phyloP scores from a whole-genome alignment of 1,140 invertebrate species.

The Euborellia annulipes region DNA sequence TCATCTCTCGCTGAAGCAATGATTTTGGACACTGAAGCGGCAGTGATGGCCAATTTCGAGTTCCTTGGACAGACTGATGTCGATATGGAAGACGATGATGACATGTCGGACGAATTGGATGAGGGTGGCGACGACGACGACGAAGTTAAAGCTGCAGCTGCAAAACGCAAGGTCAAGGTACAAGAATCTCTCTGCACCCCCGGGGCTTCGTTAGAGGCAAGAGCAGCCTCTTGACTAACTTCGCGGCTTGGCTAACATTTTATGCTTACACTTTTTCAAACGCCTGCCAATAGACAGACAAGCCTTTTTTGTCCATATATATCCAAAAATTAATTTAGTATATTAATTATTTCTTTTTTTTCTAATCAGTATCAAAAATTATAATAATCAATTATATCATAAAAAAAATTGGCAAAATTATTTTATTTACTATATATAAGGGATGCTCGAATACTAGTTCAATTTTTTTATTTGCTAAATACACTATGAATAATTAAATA shows the following conservation, averaged over 20 bases:
- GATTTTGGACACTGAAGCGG: constrained; percentile 77
- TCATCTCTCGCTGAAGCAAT: constrained; percentile 52
- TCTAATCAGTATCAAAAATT: no score
- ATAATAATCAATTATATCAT: no score
- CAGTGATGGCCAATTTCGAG: constrained; percentile 92
- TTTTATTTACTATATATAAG: no score
- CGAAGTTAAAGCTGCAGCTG: constrained; percentile 41
- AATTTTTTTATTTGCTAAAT: no score
- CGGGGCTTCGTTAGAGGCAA: not conserved
- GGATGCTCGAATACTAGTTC: no score
- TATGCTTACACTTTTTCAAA: not conserved
- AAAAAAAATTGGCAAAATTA: no score
- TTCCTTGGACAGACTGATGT: constrained; percentile 71
- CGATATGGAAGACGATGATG: constrained; percentile 80
- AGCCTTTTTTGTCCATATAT: no score
- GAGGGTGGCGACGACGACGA: constrained; percentile 41
- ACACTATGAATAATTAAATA: no score
- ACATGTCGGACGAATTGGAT: constrained; percentile 55
- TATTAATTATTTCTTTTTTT: no score
- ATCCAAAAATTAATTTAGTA: no score
- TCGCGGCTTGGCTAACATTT: not conserved
- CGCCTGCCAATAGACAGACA: no score
- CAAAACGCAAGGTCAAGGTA: constrained; percentile 35
- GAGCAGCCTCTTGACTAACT: not conserved
- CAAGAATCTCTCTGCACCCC: not conserved